Percentiles rank a stretch among this genome's conserved stretches.
Conservation (phyloP, 2,888 invertebrate species). For the Cataglyphis rosenhaueri region DNA sequence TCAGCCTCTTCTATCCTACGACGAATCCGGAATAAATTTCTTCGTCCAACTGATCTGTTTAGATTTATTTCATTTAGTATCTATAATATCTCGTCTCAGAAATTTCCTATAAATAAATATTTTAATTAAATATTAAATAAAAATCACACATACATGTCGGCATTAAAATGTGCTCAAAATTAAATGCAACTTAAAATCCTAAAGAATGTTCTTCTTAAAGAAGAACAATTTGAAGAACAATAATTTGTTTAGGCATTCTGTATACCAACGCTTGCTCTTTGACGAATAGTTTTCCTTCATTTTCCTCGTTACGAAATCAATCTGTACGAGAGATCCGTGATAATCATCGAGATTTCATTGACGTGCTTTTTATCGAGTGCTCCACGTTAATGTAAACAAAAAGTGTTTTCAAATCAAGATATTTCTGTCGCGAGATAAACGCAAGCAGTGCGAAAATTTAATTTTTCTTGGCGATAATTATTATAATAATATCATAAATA, state of each 20-base stretch:
- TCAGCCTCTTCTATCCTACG: slow-evolving; percentile 20
- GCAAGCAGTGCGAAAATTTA: slow-evolving; percentile 18
- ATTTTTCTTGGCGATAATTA: neutral
- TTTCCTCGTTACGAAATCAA: slow-evolving; percentile 16
- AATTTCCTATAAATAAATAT: neutral
- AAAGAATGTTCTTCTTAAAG: neutral
- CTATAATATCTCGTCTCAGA: neutral
- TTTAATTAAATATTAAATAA: slow-evolving; percentile 6
- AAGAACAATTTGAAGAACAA: neutral
- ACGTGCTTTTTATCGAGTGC: slow-evolving; percentile 5
- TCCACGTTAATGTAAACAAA: slow-evolving; percentile 20
- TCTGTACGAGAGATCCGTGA: neutral
- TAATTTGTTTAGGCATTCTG: neutral
- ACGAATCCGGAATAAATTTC: neutral
- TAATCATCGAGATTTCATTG: slow-evolving; percentile 3
- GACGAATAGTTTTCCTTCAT: neutral
- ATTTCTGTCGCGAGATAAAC: slow-evolving; percentile 4
- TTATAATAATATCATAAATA: slow-evolving; percentile 31
- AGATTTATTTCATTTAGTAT: neutral
- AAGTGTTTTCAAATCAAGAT: neutral
- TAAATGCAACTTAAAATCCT: neutral
- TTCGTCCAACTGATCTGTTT: neutral
- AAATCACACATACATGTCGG: neutral
- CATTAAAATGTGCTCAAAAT: neutral
- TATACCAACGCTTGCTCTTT: slow-evolving; percentile 7